These are phyloP conservation scores for Gryon sp. DNA, from an alignment of 1,140 invertebrate species.

Conservation along the genomic window DNA sequence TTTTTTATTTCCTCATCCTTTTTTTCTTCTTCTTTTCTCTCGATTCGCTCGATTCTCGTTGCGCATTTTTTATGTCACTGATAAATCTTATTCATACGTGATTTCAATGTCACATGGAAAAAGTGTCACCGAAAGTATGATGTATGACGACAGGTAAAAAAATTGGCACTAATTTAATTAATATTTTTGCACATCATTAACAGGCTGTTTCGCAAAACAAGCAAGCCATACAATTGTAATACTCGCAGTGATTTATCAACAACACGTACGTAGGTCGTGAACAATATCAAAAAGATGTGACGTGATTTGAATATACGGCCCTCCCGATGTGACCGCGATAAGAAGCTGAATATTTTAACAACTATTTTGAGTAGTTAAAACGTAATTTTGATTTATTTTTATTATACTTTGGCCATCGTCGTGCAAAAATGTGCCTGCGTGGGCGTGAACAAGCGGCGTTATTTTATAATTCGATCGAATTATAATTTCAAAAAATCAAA, in stretches of 20 bases:
- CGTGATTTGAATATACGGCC: constrained; percentile 56
- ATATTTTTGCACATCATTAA: constrained; percentile 59
- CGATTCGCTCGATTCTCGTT: constrained; percentile 14
- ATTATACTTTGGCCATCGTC: constrained; percentile 21
- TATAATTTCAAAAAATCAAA: constrained; percentile 58
- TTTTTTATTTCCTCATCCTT: not conserved
- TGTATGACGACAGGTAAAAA: constrained; percentile 36
- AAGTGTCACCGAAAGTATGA: constrained; percentile 55
- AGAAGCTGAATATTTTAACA: constrained; percentile 54
- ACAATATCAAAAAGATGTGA: constrained; percentile 56
- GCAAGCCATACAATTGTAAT: constrained; percentile 25
- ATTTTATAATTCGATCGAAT: constrained; percentile 58
- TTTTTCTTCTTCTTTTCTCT: constrained; percentile 9
- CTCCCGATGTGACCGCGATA: constrained; percentile 33
- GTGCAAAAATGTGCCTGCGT: constrained; percentile 42
- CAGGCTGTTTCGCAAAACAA: constrained; percentile 39
- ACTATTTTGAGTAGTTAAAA: constrained; percentile 48
- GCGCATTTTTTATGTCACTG: constrained; percentile 29
- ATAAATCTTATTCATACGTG: constrained; percentile 58
- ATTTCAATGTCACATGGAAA: constrained; percentile 44
- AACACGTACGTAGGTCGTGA: constrained; percentile 55
- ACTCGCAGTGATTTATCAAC: constrained; percentile 51
- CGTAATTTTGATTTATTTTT: constrained; percentile 60
- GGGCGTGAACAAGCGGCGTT: constrained; percentile 43
- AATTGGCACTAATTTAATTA: constrained; percentile 55